These are phyloP conservation scores for Natrix natrix DNA, from an alignment of 2,797 vertebrate species.

Conservation along the genomic window DNA sequence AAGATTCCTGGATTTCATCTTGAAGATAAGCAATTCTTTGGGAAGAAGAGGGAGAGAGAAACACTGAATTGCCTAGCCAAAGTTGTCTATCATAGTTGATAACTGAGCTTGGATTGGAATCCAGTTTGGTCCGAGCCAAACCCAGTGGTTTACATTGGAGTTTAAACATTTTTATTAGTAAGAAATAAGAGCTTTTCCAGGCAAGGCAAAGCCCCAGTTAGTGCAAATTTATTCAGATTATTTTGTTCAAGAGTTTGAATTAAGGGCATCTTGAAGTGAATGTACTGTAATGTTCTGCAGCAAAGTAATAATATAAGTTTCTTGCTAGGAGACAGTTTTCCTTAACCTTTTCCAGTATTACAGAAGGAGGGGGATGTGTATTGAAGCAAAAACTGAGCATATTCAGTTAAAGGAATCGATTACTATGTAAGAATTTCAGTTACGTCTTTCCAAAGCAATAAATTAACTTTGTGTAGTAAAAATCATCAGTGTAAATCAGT, in stretches of 20 bases:
- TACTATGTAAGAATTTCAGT: neutral
- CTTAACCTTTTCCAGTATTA: neutral
- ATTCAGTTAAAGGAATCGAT: neutral
- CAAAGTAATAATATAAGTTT: neutral
- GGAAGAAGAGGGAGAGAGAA: neutral
- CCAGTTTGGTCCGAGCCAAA: neutral
- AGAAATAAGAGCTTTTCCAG: neutral
- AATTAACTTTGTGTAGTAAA: neutral
- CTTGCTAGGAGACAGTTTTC: neutral
- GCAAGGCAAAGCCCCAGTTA: neutral
- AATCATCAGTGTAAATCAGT: neutral
- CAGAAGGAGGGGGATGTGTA: neutral
- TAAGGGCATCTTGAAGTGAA: neutral
- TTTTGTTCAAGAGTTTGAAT: neutral
- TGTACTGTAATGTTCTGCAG: neutral
- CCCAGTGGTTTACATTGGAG: neutral
- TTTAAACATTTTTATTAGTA: neutral
- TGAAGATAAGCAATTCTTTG: neutral
- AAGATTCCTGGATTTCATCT: neutral
- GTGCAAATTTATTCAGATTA: neutral
- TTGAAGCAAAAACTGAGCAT: neutral
- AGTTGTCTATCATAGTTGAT: neutral
- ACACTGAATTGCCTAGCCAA: neutral
- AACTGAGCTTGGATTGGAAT: neutral
- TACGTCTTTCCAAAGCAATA: neutral